Conservation (phyloP, 2,888 invertebrate genomes). For the Magallana nippona region DNA sequence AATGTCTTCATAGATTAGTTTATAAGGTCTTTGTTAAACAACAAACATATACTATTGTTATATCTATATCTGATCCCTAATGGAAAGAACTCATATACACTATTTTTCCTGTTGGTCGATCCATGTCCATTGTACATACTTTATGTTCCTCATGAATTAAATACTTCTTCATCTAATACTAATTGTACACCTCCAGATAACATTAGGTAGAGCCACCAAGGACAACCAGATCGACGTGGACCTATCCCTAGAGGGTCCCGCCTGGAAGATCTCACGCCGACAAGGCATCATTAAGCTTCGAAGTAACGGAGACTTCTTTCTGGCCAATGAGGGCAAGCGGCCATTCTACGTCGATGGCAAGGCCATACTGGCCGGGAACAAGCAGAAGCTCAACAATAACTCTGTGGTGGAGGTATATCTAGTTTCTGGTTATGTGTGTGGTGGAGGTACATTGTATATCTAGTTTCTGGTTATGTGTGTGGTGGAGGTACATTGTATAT, state of each 20-base stretch:
- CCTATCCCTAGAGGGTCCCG: conserved; percentile 94
- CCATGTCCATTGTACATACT: too few species aligned
- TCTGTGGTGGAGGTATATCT: conserved; percentile 91
- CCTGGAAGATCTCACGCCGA: conserved; percentile 91
- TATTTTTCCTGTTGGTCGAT: too few species aligned
- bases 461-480: background rate
- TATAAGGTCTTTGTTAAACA: too few species aligned
- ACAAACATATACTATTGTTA: too few species aligned
- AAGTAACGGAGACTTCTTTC: conserved; percentile 96
- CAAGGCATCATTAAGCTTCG: conserved; percentile 94
- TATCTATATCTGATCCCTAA: too few species aligned
- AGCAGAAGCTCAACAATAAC: conserved; percentile 94
- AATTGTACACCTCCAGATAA: conserved; percentile 84
- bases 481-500: too few species aligned
- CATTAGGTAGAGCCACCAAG: conserved; percentile 93
- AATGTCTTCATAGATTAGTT: too few species aligned
- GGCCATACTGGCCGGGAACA: conserved; percentile 92
- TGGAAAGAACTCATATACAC: too few species aligned
- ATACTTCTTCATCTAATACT: conserved; percentile 35
- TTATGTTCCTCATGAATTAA: background rate
- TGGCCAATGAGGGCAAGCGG: conserved; percentile 96
- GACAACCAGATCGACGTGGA: conserved; percentile 96
- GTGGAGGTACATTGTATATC: too few species aligned
- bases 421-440: too few species aligned
- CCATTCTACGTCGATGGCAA: conserved; percentile 96